Evolutionary conservation across 2,797 vertebrate species (phyloP).

Genomic region (Semotilus atromaculatus): DNA sequence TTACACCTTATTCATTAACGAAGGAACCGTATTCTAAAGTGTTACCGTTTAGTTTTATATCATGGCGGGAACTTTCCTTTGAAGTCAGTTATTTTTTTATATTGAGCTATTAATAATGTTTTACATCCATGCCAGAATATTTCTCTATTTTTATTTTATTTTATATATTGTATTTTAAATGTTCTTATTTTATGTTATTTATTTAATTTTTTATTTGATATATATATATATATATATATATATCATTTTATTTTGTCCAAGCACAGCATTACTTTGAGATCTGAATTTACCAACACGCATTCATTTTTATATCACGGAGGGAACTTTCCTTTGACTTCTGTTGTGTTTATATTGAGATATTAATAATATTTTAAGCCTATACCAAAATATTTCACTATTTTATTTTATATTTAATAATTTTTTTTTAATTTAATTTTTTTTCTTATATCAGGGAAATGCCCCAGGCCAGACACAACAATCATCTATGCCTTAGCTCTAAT

Average conservation of each 20-base stretch:
- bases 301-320: neutral
- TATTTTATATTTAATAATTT: too few species aligned
- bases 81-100: neutral
- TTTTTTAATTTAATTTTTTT: too few species aligned
- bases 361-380: neutral
- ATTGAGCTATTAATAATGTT: neutral
- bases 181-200: neutral
- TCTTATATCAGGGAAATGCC: neutral
- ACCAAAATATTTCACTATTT: neutral
- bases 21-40: too few species aligned
- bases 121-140: neutral
- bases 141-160: neutral
- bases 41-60: neutral
- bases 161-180: neutral
- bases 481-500: neutral
- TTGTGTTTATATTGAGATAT: too few species aligned
- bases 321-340: neutral
- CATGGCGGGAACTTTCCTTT: neutral
- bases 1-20: too few species aligned
- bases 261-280: neutral
- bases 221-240: neutral
- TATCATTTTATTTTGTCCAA: neutral
- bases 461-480: neutral
- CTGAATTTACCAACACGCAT: neutral
- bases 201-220: neutral